A percentile compares a stretch with the other conserved stretches of the same genome.
Evolutionary conservation across 2,888 invertebrate species (phyloP).

Genomic region (Diploptera punctata): DNA sequence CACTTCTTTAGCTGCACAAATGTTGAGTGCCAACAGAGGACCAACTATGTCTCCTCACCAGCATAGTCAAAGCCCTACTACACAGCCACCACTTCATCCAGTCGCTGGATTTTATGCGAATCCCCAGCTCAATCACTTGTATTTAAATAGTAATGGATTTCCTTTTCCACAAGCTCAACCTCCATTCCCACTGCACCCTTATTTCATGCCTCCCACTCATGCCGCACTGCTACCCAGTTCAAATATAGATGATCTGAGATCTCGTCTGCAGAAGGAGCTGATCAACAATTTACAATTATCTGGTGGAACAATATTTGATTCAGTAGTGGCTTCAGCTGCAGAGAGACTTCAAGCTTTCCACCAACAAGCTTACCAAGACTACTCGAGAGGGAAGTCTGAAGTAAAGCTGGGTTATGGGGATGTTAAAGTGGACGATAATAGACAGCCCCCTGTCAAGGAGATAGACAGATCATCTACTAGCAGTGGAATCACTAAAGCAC

Average conservation of each 20-base stretch:
- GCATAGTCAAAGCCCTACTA: constrained; percentile 5
- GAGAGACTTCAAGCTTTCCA: constrained; percentile 47
- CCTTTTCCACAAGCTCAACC: constrained; percentile 36
- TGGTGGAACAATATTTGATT: constrained; percentile 67
- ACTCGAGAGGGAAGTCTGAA: constrained; percentile 7
- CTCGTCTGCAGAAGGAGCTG: constrained; percentile 69
- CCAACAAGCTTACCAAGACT: constrained; percentile 42
- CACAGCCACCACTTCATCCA: constrained; percentile 33
- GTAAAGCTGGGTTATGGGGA: constrained; percentile 9
- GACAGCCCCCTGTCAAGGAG: neutral
- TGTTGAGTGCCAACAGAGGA: neutral
- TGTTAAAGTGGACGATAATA: constrained; percentile 20
- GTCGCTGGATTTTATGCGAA: constrained; percentile 16
- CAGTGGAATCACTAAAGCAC: neutral
- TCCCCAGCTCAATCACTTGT: constrained; percentile 35
- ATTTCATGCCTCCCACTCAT: constrained; percentile 61
- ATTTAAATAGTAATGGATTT: constrained; percentile 38
- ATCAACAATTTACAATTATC: constrained; percentile 71
- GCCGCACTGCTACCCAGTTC: constrained; percentile 60
- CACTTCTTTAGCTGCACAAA: neutral
- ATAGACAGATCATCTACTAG: neutral
- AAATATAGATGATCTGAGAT: constrained; percentile 62
- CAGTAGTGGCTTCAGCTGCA: constrained; percentile 46
- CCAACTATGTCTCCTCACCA: constrained; percentile 17
- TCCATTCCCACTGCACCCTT: constrained; percentile 21